phyloP scores from a whole-genome alignment of 2,113 vertebrate species.

The Pteruthius melanotis region DNA sequence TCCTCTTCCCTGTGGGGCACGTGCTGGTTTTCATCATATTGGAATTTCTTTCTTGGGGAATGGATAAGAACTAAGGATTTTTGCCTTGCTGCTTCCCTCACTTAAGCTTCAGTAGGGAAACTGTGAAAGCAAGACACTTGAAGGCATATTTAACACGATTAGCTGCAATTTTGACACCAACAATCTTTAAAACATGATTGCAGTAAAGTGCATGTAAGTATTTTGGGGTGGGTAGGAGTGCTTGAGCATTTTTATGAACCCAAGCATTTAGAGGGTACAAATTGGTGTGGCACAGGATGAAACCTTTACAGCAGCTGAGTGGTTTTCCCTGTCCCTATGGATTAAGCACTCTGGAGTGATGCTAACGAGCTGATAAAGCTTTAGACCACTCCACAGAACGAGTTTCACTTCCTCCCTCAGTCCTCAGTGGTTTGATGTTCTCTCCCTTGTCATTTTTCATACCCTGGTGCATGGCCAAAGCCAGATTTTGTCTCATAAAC shows the following conservation, averaged over 20 bases:
- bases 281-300: not conserved
- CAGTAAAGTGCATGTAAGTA: not conserved
- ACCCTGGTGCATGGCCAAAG: not conserved
- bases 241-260: not conserved
- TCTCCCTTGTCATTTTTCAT: not conserved
- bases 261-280: not conserved
- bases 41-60: not conserved
- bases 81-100: not conserved
- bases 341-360: not conserved
- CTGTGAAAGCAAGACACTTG: not conserved
- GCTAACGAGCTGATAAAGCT: not conserved
- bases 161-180: not conserved
- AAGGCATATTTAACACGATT: not conserved
- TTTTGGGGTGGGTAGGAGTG: not conserved
- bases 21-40: fast-evolving
- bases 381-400: fast-evolving
- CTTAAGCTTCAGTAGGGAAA: not conserved
- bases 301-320: not conserved
- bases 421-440: not conserved
- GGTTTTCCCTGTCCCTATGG: not conserved
- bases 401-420: not conserved
- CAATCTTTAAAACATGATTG: not conserved
- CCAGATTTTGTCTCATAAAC: not conserved
- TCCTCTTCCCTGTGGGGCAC: not conserved
- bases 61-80: fast-evolving